These are phyloP conservation scores for Glaucopsyche alexis DNA, from an alignment of 2,888 invertebrate genomes.

Conservation along the genomic window DNA sequence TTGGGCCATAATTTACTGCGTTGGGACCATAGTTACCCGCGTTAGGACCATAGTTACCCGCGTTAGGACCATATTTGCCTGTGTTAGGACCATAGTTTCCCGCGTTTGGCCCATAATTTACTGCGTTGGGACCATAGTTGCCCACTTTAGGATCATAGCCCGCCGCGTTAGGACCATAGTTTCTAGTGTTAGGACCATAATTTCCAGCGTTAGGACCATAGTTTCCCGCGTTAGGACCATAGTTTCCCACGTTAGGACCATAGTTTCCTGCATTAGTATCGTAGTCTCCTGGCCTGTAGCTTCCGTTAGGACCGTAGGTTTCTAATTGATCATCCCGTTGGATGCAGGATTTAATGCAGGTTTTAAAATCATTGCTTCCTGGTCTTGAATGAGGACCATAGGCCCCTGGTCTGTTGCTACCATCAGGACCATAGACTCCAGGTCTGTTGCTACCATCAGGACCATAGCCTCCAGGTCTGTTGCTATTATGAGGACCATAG, in stretches of 20 bases:
- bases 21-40: conserved; percentile 12
- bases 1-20: not conserved
- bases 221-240: not conserved
- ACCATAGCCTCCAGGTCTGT: not conserved
- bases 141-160: not conserved
- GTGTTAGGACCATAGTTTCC: not conserved
- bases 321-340: conserved; percentile 2
- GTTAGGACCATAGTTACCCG: not conserved
- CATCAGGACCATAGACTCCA: not conserved
- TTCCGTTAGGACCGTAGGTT: not conserved
- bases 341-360: not conserved
- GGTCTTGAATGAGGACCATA: not conserved
- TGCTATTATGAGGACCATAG: not conserved
- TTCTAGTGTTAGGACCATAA: not conserved
- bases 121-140: not conserved
- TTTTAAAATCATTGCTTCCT: not conserved
- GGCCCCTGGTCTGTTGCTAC: not conserved
- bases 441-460: not conserved
- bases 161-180: too few species aligned
- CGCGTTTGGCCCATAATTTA: not conserved
- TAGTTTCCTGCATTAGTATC: not conserved
- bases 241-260: conserved; percentile 14
- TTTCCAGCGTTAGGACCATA: not conserved
- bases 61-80: not conserved
- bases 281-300: not conserved